A percentile compares a stretch with the other conserved stretches of the same genome.
Evolutionary conservation across 2,113 vertebrate species (phyloP).

Genomic region (Chiloscyllium plagiosum): DNA sequence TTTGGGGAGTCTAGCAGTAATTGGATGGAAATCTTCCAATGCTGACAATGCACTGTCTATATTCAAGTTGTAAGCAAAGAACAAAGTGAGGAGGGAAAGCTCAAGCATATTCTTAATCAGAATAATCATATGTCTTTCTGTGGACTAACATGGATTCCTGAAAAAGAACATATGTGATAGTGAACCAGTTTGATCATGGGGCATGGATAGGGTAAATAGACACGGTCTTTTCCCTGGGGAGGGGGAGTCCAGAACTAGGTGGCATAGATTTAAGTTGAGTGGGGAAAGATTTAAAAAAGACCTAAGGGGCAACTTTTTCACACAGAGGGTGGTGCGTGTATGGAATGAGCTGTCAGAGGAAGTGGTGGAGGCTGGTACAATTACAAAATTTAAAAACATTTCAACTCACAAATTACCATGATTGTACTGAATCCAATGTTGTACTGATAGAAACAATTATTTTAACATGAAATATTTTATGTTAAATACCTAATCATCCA

Average conservation of each 20-base stretch:
- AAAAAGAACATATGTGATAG: neutral
- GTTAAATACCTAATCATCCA: neutral
- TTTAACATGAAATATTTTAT: neutral
- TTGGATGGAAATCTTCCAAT: neutral
- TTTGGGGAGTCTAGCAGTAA: neutral
- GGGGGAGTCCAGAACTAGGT: too few species aligned
- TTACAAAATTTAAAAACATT: neutral
- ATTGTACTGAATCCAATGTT: neutral
- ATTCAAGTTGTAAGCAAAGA: neutral
- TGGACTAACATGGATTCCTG: neutral
- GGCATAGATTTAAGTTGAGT: too few species aligned
- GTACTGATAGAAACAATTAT: neutral
- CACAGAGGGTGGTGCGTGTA: too few species aligned
- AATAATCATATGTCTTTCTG: neutral
- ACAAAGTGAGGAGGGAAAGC: neutral
- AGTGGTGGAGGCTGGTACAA: too few species aligned
- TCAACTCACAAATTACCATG: neutral
- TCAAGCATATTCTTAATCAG: neutral
- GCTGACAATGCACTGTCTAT: neutral
- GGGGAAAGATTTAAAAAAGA: too few species aligned
- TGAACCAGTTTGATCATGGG: neutral
- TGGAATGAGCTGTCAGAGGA: too few species aligned
- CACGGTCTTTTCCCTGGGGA: too few species aligned
- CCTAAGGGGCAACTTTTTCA: too few species aligned
- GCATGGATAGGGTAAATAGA: too few species aligned